Evolutionary conservation across 2,113 vertebrate species (phyloP).

Genomic region (Chaetura pelagica): DNA sequence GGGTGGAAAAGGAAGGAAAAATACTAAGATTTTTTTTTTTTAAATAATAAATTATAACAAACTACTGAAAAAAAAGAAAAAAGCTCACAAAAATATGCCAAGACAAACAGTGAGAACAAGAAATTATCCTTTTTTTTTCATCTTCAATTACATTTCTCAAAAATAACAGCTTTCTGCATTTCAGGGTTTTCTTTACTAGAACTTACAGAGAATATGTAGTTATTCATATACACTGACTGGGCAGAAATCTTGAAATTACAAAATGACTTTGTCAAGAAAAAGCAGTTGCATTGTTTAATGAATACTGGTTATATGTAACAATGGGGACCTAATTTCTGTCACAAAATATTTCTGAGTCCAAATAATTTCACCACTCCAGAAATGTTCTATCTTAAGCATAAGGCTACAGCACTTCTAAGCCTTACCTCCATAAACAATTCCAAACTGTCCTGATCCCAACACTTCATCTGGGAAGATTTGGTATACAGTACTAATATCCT

Average conservation of each 20-base stretch:
- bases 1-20: neutral
- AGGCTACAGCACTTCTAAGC: neutral
- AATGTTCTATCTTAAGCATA: neutral
- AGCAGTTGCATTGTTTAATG: neutral
- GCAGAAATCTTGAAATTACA: neutral
- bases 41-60: neutral
- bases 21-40: neutral
- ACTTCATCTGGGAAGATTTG: conserved; percentile 99
- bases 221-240: neutral
- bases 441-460: conserved; percentile 96
- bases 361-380: neutral
- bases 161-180: neutral
- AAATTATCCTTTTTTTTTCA: neutral
- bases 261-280: neutral
- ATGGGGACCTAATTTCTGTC: neutral
- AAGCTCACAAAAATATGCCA: neutral
- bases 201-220: neutral
- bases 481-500: conserved; percentile 97
- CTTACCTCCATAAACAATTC: conserved; percentile 97
- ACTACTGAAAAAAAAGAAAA: neutral
- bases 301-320: neutral
- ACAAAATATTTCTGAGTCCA: neutral
- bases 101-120: neutral
- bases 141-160: neutral
- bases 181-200: neutral